A percentile compares a stretch with the other conserved stretches of the same genome.
These are phyloP conservation scores for Chamaea fasciata DNA, from an alignment of 2,113 vertebrate species.

Conservation along the genomic window DNA sequence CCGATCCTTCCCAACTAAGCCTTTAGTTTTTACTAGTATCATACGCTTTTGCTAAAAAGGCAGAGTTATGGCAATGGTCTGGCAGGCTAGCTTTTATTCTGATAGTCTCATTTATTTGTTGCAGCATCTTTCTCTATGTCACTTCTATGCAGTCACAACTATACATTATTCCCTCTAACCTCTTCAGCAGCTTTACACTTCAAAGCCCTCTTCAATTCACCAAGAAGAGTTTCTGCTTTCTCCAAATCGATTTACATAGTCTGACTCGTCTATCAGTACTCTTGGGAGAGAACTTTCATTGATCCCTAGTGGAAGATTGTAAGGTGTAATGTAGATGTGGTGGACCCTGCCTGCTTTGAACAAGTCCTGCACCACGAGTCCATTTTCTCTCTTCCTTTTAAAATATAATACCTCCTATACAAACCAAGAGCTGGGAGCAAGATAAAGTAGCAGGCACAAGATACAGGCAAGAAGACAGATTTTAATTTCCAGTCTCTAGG, in stretches of 20 bases:
- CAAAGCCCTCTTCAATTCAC: not conserved
- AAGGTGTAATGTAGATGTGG: not conserved
- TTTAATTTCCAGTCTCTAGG: not conserved
- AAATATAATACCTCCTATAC: not conserved
- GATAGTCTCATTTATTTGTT: not conserved
- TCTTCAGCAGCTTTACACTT: not conserved
- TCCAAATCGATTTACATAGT: not conserved
- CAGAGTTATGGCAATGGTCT: not conserved
- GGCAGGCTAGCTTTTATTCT: constrained; percentile 1
- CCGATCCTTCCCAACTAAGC: not conserved
- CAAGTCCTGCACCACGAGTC: not conserved
- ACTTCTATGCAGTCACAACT: constrained; percentile 26
- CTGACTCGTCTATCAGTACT: not conserved
- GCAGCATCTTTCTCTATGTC: not conserved
- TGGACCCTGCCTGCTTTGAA: not conserved
- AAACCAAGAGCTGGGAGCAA: not conserved
- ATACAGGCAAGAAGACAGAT: not conserved
- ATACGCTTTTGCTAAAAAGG: not conserved
- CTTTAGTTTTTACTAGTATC: not conserved
- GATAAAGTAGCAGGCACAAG: not conserved
- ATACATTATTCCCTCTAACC: not conserved
- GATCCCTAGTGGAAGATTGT: not conserved
- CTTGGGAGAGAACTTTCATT: not conserved
- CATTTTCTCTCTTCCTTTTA: not conserved
- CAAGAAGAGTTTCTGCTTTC: not conserved